Base-by-base conservation (phyloP, 2,113 vertebrate species). In the Varanus salvator region DNA sequence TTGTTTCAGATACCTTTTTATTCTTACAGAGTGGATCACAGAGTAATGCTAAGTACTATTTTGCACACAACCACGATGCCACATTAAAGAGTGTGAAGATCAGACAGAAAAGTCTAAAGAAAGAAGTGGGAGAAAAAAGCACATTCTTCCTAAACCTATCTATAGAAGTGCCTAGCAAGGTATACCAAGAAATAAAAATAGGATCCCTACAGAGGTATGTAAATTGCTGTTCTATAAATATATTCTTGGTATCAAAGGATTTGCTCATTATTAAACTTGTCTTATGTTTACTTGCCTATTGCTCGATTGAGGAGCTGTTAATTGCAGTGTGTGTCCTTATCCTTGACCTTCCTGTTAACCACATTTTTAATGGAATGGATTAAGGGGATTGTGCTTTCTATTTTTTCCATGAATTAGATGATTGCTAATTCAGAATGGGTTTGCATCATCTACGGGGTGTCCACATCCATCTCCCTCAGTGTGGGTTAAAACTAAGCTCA, bases 301-400 rank as follows among this genome's bases (percentile, higher is more conserved):
- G 21, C 93, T 31, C 88, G 89, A 90, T 11, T 90, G 93, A 92
- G 81, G 69, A 93, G 81, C 64, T 94, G 72, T 92, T 95, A 95
- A 96, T 92, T 96, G 95, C 93, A 94, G 92, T 29, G 27, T 66
- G 8, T 85, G 88, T 93, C 94, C 94, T 95, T 95, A 92, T 92
- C 91, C 93, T 94, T 90, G 93, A 97, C 92, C 92, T 96, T 93
- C 94, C n/a, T 77, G 54, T 93, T 95, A 93, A 95, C 95, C 95
- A 93, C 69, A 80, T 93, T 96, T 95, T 93, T 21, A 83, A 82
- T 86, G 85, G 64, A 80, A 93, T 95, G 96, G 93, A 90, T 82
- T 93, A 94, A 92, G 90, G 93, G 87, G 82, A 89, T 69, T 66
- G 76, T 95, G 95, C 95, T 94, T 84, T 91, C 94, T 94, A 92